Evolutionary conservation across 2,113 vertebrate genomes (phyloP), one percentile per base, ranked within the genome.

Genomic region (Lutjanus erythropterus): DNA sequence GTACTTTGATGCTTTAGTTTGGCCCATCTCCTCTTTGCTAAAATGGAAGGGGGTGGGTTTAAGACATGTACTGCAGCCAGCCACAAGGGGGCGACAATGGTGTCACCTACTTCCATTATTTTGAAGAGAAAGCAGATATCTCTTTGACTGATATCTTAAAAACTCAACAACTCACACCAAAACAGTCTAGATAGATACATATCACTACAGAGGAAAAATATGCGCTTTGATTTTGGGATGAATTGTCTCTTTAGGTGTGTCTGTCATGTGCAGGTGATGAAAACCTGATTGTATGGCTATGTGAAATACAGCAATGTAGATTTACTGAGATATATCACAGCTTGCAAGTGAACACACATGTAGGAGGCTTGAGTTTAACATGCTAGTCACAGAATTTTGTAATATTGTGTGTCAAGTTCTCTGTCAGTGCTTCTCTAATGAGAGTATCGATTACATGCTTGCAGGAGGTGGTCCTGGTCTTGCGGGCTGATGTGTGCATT

Each of bases 361-460:
- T 75, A 60, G 47, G 21, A 29, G 10, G 73, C 68, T 56, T 19
- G 37, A 23, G 29, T 71, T 82, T 46, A 81, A 81, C 65, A 46
- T 31, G 47, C 59, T 18, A 35, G 76, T 80, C 77, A 81, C 61
- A 66, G 67, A 77, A 81, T 82, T 84, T 67, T 59, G 71, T 75
- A 71, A 75, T 86, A 87, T 72, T 65, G 49, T 87, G 86, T 91
- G 86, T 90, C 88, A 80, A 58, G 84, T 81, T 85, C 79, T 71
- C 90, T 81, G 82, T 89, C 80, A 86, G 80, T 87, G 82, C 71
- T 68, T 86, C 69, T 69, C 80, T 93, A 93, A 93, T 93, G 82
- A 92, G 79, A 72, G 85, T 89, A 88, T 95, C 81, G 2, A 62
- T 93, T 91, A 90, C 93, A 84, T 69, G 70, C 79, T 83, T 88